Conservation (phyloP, 2,113 vertebrate genomes). For the Trematocara marginatum region DNA sequence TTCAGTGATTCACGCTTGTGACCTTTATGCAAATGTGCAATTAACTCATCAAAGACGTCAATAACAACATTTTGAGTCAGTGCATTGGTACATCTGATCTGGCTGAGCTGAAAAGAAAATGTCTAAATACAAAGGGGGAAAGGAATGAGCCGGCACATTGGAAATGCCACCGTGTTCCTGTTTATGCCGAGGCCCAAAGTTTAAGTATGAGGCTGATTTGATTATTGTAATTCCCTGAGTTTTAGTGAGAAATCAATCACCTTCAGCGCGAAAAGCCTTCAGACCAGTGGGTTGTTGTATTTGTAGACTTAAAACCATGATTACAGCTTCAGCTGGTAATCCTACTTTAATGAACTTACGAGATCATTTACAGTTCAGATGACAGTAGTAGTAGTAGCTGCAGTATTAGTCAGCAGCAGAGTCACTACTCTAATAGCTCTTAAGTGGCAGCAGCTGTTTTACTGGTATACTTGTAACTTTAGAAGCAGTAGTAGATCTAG, state of each 20-base stretch:
- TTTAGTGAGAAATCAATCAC: slow-evolving; percentile 1
- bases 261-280: neutral
- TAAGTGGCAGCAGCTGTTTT: neutral
- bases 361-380: neutral
- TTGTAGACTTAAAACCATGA: neutral
- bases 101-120: neutral
- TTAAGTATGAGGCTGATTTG: neutral
- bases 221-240: neutral
- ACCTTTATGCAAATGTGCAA: slow-evolving; percentile 35
- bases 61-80: slow-evolving; percentile 21
- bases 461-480: neutral
- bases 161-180: neutral
- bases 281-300: neutral
- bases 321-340: neutral
- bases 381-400: neutral
- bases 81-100: neutral
- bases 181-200: neutral
- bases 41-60: slow-evolving; percentile 47
- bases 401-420: neutral
- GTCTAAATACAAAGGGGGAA: neutral
- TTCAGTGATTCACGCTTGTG: slow-evolving; percentile 33
- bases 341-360: neutral
- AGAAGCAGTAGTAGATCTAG: neutral
- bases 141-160: neutral
- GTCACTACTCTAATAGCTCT: neutral